phyloP scores from a whole-genome alignment of 2,797 vertebrate genomes.

The Esox lucius region DNA sequence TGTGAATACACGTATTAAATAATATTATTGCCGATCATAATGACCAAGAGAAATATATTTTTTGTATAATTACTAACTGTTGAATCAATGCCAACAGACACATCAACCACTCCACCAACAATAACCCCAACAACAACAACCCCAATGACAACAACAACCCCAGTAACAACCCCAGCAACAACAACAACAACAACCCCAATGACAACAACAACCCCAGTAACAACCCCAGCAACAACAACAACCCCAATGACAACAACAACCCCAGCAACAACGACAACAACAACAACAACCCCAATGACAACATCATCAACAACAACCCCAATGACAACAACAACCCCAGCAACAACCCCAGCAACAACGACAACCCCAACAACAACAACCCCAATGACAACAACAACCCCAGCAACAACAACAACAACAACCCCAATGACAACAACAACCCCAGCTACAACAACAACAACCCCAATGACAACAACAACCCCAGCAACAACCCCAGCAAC shows the following conservation, averaged over 20 bases:
- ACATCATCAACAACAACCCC: neutral
- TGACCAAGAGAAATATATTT: slow-evolving; percentile 7
- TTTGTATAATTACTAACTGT: neutral
- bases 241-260: neutral
- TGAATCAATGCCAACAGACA: neutral
- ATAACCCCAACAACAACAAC: neutral
- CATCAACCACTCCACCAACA: neutral
- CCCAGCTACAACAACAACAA: too few relatives aligned
- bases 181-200: neutral
- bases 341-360: too few relatives aligned
- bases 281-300: neutral
- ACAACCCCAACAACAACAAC: too few relatives aligned
- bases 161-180: neutral
- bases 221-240: too few relatives aligned
- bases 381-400: too few relatives aligned
- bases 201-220: neutral
- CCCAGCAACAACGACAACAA: neutral
- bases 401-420: too few relatives aligned
- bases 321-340: neutral
- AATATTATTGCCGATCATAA: slow-evolving; percentile 13
- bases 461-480: too few relatives aligned
- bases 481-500: too few relatives aligned
- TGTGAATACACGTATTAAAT: neutral
- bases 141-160: neutral
- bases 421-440: too few relatives aligned